Conservation (phyloP, 2,113 vertebrate species). For the Heptranchias perlo region DNA sequence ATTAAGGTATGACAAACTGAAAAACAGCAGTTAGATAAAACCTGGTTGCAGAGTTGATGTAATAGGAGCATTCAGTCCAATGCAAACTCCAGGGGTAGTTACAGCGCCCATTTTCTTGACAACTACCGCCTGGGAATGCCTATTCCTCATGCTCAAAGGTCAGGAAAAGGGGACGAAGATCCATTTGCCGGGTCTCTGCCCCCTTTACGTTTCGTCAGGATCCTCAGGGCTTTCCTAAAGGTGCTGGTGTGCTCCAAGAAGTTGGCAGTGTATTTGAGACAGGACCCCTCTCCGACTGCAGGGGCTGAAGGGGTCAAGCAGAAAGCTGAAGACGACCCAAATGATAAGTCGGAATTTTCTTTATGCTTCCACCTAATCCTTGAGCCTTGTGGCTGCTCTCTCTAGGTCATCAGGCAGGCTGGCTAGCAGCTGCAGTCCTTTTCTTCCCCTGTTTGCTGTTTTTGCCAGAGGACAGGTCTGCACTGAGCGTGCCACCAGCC, state of each 20-base stretch:
- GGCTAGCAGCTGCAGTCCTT: background rate
- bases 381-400: background rate
- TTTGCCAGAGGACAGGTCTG: background rate
- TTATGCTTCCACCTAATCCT: background rate
- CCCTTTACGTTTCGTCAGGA: too few species aligned
- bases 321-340: background rate
- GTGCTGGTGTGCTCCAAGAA: background rate
- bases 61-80: background rate
- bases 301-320: background rate
- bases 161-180: background rate
- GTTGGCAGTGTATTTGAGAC: background rate
- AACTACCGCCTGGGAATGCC: too few species aligned
- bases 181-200: background rate
- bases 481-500: background rate
- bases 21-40: background rate
- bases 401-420: background rate
- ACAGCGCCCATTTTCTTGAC: background rate
- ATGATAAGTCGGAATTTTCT: background rate
- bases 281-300: background rate
- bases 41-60: background rate
- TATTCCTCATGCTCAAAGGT: background rate
- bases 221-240: background rate
- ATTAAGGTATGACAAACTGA: slow-evolving; percentile 18
- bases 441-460: background rate
- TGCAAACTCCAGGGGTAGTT: background rate